Evolutionary conservation across 2,888 invertebrate species (phyloP), one percentile per base, ranked within the genome.

Genomic region (Drosophila affinis): DNA sequence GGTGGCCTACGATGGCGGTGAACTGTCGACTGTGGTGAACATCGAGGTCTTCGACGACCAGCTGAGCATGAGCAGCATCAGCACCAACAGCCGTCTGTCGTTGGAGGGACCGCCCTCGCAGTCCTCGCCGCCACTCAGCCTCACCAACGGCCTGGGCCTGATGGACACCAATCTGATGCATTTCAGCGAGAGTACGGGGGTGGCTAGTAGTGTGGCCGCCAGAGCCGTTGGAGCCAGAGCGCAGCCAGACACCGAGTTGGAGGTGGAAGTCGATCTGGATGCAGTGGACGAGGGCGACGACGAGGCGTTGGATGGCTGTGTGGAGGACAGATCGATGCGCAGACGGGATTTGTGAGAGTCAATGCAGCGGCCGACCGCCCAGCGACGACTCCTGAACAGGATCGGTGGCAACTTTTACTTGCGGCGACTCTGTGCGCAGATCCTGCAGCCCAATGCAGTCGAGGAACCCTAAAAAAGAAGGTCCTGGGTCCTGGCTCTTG

Each of bases 31-130:
- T 63, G 87, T 94, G 75, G 90, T 91, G 21, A 90, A 90, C 58
- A 93, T 93, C 24, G 95, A 95, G 81, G 82, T 87, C 34, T 91
- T 90, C 45, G 94, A 94, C 55, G 96, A 97, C 90, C 96, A 97
- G 90, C 92, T 96, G 56, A 97, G 97, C 90, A 95, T 96, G 44
- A 97, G 96, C 91, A 97, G 96, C 91, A 96, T 97, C 88, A 97
- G 96, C 90, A 96, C 96, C 1, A 95, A 95, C 12, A 96, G 96
- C 85, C 94, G 96, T 60, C 95, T 96, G 14, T 97, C 96, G 1
- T 92, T 95, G 58, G 95, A 95, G 88, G 94, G 95, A 9, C 94
- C 95, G 53, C 87, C 91, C 51, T 90, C 91, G 63, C 94, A 95
- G 29, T 95, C 95, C 3, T 89, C 90, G 18, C 96, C 96, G 29